phyloP scores from a whole-genome alignment of 2,797 vertebrate genomes.

The Fistularia tabacaria region DNA sequence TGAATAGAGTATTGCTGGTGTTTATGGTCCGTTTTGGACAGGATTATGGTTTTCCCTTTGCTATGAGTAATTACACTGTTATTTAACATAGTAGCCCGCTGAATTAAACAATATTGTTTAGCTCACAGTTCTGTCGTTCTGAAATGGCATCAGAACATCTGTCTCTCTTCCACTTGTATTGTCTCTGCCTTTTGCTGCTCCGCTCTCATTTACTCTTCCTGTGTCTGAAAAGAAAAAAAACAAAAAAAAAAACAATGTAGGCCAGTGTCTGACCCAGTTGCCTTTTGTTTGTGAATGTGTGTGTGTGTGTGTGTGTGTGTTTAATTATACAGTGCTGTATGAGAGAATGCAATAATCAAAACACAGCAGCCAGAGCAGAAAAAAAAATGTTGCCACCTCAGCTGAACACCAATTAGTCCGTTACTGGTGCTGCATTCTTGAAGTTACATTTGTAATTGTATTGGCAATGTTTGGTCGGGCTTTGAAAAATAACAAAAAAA shows the following conservation, averaged over 20 bases:
- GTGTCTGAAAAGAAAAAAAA: conserved; percentile 41
- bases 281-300: conserved; percentile 42
- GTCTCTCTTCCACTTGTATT: conserved; percentile 38
- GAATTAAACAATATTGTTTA: conserved; percentile 44
- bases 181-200: conserved; percentile 35
- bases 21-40: no score
- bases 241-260: conserved; percentile 54
- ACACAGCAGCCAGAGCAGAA: conserved; percentile 52
- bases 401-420: conserved; percentile 44
- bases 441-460: conserved; percentile 4
- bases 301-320: conserved; percentile 36
- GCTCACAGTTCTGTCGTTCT: conserved; percentile 57
- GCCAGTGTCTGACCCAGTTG: conserved; percentile 74
- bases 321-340: conserved; percentile 64
- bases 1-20: background rate
- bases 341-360: conserved; percentile 58
- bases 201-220: conserved; percentile 50
- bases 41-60: conserved; percentile 29
- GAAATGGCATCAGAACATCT: conserved; percentile 52
- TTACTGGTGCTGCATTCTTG: conserved; percentile 23
- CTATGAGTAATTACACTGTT: conserved; percentile 64
- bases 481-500: no score
- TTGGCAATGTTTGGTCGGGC: no score
- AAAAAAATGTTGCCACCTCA: conserved; percentile 43
- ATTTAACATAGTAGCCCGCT: conserved; percentile 53